Percentiles rank a stretch among this genome's conserved stretches.
Evolutionary conservation across 2,113 vertebrate genomes (phyloP).

Genomic region (Entelurus aequoreus): DNA sequence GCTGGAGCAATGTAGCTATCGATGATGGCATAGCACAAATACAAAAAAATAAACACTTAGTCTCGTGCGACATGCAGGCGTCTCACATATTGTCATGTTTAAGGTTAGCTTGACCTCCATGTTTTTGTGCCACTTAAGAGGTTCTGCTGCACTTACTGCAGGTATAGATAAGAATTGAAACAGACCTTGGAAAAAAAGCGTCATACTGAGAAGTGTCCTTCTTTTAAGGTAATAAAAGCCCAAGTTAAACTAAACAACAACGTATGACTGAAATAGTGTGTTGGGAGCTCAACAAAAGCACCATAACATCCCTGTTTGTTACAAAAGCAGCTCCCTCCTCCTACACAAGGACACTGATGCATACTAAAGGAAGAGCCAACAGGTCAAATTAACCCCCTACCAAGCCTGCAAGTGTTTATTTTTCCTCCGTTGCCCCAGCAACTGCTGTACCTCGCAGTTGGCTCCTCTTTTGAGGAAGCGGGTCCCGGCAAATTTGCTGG

Average conservation of each 20-base stretch:
- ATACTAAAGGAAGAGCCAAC: slow-evolving; percentile 26
- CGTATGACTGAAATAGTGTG: not conserved
- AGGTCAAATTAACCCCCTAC: slow-evolving; percentile 35
- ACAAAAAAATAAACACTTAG: too few species aligned
- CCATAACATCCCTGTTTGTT: slow-evolving; percentile 4
- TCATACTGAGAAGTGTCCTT: too few species aligned
- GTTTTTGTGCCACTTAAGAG: too few species aligned
- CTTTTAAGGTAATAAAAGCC: not conserved
- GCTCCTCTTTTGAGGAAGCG: slow-evolving; percentile 96
- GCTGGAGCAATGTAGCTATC: too few species aligned
- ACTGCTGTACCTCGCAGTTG: slow-evolving; percentile 85
- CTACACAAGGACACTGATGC: slow-evolving; percentile 23
- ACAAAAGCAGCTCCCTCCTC: not conserved
- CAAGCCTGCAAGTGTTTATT: slow-evolving; percentile 26
- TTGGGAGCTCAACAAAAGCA: not conserved
- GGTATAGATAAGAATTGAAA: too few species aligned
- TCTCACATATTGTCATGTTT: too few species aligned
- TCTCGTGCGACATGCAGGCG: too few species aligned
- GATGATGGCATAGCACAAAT: too few species aligned
- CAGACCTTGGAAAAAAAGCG: too few species aligned
- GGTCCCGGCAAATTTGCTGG: slow-evolving; percentile 94
- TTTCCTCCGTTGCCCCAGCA: slow-evolving; percentile 35
- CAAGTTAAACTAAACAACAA: not conserved
- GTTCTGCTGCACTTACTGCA: too few species aligned
- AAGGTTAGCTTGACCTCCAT: too few species aligned